Evolutionary conservation across 2,113 vertebrate genomes (phyloP).

Genomic region (Dromaius novaehollandiae): DNA sequence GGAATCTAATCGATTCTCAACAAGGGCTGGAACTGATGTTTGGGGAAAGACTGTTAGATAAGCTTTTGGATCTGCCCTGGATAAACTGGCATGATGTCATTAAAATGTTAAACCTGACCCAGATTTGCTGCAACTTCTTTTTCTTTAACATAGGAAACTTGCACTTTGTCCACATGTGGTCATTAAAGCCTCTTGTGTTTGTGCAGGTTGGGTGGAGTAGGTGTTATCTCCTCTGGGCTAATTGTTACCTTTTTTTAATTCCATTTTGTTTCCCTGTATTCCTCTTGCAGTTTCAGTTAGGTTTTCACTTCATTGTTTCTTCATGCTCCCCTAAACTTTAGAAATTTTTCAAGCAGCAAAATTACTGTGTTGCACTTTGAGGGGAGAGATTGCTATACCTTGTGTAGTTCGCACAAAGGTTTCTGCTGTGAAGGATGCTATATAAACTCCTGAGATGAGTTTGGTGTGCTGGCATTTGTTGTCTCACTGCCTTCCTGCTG

Average conservation of each 20-base stretch:
- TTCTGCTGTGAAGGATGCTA: neutral
- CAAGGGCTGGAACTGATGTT: neutral
- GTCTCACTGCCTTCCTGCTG: neutral
- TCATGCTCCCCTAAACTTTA: neutral
- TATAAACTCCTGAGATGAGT: neutral
- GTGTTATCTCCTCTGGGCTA: too few relatives aligned
- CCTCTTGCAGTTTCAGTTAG: neutral
- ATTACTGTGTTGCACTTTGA: neutral
- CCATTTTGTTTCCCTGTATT: neutral
- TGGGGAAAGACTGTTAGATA: neutral
- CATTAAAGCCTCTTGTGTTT: neutral
- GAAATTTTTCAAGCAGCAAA: neutral
- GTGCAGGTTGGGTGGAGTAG: accelerated
- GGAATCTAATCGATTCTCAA: accelerated
- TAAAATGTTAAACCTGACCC: neutral
- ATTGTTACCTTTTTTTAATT: neutral
- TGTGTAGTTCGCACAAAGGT: neutral
- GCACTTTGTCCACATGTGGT: neutral
- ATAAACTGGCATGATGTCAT: too few relatives aligned
- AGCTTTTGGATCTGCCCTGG: neutral
- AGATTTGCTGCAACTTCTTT: neutral
- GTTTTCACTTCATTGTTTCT: neutral
- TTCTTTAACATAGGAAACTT: neutral
- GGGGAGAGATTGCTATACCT: neutral
- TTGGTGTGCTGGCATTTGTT: neutral